Evolutionary conservation across 1,140 invertebrate genomes (phyloP).

Genomic region (Solen grandis): DNA sequence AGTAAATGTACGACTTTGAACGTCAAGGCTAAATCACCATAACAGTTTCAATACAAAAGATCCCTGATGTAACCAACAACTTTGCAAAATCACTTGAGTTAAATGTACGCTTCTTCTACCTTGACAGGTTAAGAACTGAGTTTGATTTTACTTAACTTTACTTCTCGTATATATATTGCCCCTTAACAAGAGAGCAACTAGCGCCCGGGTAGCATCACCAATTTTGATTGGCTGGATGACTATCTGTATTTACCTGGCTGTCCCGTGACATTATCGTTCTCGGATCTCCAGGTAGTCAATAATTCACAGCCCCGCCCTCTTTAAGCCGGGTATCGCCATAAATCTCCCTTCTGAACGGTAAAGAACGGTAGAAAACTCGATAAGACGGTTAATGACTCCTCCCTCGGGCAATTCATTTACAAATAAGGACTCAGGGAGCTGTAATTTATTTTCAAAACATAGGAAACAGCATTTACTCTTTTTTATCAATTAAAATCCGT

Average conservation of each 20-base stretch:
- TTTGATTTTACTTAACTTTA: background rate
- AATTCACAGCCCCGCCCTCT: background rate
- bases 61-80: background rate
- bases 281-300: constrained; percentile 9
- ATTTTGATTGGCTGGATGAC: constrained; percentile 17
- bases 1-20: background rate
- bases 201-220: background rate
- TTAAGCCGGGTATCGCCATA: constrained; percentile 2
- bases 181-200: background rate
- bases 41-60: too few relatives aligned
- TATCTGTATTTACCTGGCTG: constrained; percentile 16
- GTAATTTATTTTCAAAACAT: constrained; percentile 50
- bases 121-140: background rate
- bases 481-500: background rate
- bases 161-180: background rate
- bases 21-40: too few relatives aligned
- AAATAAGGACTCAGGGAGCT: constrained; percentile 38
- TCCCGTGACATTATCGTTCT: constrained; percentile 23
- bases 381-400: constrained; percentile 48
- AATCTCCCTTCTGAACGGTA: constrained; percentile 1
- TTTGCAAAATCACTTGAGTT: constrained; percentile 1
- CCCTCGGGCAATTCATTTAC: constrained; percentile 22
- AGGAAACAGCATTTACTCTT: background rate
- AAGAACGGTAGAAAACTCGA: background rate
- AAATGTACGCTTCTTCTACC: constrained; percentile 3